A percentile compares a stretch with the other conserved stretches of the same genome.
phyloP scores from a whole-genome alignment of 2,888 invertebrate genomes.

The Ptilodon capucinus region DNA sequence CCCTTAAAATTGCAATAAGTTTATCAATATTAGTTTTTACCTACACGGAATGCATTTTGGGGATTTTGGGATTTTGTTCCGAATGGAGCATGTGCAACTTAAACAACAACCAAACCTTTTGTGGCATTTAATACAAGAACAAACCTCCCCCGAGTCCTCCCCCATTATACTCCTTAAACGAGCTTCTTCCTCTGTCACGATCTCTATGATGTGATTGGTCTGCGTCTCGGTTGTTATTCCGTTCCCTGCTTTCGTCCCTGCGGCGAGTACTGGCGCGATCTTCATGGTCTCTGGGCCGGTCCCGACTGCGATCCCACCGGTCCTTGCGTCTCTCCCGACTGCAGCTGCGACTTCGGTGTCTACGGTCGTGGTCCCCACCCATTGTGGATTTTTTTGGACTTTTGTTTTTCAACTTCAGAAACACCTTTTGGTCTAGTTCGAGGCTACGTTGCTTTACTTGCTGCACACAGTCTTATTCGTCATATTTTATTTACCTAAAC shows the following conservation, averaged over 20 bases:
- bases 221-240: constrained; percentile 21
- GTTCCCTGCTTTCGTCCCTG: constrained; percentile 26
- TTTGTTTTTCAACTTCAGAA: too few relatives aligned
- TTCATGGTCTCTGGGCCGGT: constrained; percentile 23
- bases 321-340: constrained; percentile 9
- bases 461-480: too few relatives aligned
- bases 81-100: background rate
- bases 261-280: constrained; percentile 16
- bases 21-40: too few relatives aligned
- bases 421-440: too few relatives aligned
- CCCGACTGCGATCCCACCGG: constrained; percentile 17
- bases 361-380: constrained; percentile 43
- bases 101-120: background rate
- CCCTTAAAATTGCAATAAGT: constrained; percentile 32
- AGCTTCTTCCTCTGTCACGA: constrained; percentile 45
- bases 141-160: constrained; percentile 57
- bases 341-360: constrained; percentile 16
- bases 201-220: constrained; percentile 22
- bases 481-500: too few relatives aligned
- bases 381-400: too few relatives aligned
- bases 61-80: too few relatives aligned
- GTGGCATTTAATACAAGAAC: too few relatives aligned
- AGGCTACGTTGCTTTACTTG: too few relatives aligned
- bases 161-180: constrained; percentile 45
- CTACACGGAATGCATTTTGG: too few relatives aligned